phyloP scores from a whole-genome alignment of 2,113 vertebrate species.

The Onychostruthus taczanowskii region DNA sequence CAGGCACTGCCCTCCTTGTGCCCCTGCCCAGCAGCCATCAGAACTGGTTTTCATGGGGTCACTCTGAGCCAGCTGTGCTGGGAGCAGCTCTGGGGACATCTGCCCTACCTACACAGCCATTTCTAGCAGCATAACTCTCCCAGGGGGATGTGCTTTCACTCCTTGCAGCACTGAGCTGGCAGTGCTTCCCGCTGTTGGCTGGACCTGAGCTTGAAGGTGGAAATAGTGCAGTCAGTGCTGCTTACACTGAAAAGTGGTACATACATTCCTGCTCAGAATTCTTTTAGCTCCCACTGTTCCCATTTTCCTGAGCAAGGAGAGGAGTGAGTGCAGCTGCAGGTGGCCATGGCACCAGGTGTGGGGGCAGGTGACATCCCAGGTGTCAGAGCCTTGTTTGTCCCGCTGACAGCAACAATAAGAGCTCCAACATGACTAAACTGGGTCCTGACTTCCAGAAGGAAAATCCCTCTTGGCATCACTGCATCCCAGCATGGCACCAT shows the following conservation, averaged over 20 bases:
- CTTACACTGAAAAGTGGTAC: not conserved
- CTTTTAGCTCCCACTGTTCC: not conserved
- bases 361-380: not conserved
- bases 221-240: not conserved
- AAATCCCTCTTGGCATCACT: not conserved
- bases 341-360: not conserved
- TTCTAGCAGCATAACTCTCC: not conserved
- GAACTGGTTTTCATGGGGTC: not conserved
- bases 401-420: rapidly evolving
- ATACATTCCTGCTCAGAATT: not conserved
- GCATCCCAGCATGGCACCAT: not conserved
- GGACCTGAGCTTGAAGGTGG: not conserved
- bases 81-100: not conserved
- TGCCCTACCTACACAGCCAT: not conserved
- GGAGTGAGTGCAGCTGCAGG: not conserved
- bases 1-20: not conserved
- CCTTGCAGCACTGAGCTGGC: not conserved
- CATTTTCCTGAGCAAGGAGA: not conserved
- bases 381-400: rapidly evolving
- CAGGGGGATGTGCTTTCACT: not conserved
- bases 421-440: not conserved
- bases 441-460: not conserved
- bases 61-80: not conserved
- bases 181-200: not conserved
- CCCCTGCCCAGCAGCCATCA: not conserved